Percentiles rank a stretch among this genome's conserved stretches.
Evolutionary conservation across 2,888 invertebrate genomes (phyloP).

Genomic region (Amiota communis): DNA sequence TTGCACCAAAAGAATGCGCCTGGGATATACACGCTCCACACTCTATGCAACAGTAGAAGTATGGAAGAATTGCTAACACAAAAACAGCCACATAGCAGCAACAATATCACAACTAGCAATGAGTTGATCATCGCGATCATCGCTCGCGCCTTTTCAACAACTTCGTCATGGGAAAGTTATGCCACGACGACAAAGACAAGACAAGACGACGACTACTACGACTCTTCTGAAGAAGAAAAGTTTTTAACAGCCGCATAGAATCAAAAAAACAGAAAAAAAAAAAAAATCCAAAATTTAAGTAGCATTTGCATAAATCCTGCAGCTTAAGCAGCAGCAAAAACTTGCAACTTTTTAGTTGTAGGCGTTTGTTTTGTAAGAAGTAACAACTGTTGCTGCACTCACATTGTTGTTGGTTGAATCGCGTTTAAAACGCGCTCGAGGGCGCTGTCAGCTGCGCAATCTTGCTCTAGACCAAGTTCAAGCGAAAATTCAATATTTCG

Average conservation of each 20-base stretch:
- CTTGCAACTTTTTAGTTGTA: conserved; percentile 26
- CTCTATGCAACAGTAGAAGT: conserved; percentile 29
- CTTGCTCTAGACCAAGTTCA: not conserved
- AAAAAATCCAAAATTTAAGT: conserved; percentile 21
- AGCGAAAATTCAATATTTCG: conserved; percentile 19
- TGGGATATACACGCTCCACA: conserved; percentile 15
- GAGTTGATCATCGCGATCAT: conserved; percentile 8
- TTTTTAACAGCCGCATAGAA: conserved; percentile 29
- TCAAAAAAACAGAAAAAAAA: not conserved
- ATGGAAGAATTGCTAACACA: not conserved
- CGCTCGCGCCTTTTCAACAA: conserved; percentile 8
- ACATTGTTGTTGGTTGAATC: not conserved
- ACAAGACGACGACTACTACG: no score
- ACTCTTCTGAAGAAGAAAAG: conserved; percentile 29
- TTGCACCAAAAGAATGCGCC: conserved; percentile 31
- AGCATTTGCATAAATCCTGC: conserved; percentile 52
- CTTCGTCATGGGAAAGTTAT: conserved; percentile 53
- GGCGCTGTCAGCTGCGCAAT: conserved; percentile 23
- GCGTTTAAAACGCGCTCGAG: not conserved
- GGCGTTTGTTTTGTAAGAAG: conserved; percentile 31
- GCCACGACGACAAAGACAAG: conserved; percentile 23
- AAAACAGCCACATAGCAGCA: no score
- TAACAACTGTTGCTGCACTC: conserved; percentile 23
- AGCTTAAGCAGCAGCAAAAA: no score
- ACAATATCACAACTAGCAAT: conserved; percentile 32